Conservation (phyloP, 2,113 vertebrate species). For the Salminus brasiliensis region DNA sequence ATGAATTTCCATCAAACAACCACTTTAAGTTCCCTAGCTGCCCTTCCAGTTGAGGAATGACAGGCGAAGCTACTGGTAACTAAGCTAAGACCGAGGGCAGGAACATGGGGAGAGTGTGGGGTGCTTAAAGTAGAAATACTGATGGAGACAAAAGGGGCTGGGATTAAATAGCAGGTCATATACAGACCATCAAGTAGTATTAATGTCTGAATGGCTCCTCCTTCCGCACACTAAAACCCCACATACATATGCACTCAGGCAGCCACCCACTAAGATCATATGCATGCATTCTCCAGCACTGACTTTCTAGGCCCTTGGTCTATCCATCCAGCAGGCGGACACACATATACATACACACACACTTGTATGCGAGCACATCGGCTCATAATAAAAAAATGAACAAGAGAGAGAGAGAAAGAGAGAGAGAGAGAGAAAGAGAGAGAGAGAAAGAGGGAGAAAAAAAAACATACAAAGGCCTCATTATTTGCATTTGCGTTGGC, state of each 20-base stretch:
- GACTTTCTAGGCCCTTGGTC: background rate
- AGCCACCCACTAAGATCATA: constrained; percentile 23
- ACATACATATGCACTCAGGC: constrained; percentile 5
- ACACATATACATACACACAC: background rate
- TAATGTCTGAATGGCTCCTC: constrained; percentile 51
- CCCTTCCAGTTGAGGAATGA: background rate
- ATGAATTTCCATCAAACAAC: no score
- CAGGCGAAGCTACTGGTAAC: background rate
- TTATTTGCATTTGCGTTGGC: constrained; percentile 47
- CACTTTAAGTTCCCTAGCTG: background rate
- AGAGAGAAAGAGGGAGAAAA: background rate
- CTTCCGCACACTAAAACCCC: constrained; percentile 14
- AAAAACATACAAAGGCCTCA: constrained; percentile 51
- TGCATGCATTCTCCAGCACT: background rate
- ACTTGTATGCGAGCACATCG: constrained; percentile 10
- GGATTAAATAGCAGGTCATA: constrained; percentile 57
- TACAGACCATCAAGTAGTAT: constrained; percentile 61
- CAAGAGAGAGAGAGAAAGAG: background rate
- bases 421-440: no score
- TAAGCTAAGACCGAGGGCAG: background rate
- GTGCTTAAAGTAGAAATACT: constrained; percentile 7
- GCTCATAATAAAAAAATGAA: constrained; percentile 49
- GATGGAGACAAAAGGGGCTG: constrained; percentile 33
- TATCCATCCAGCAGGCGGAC: constrained; percentile 18
- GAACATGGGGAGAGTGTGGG: background rate